Evolutionary conservation across 2,113 vertebrate species (phyloP).

Genomic region (Lophius piscatorius): DNA sequence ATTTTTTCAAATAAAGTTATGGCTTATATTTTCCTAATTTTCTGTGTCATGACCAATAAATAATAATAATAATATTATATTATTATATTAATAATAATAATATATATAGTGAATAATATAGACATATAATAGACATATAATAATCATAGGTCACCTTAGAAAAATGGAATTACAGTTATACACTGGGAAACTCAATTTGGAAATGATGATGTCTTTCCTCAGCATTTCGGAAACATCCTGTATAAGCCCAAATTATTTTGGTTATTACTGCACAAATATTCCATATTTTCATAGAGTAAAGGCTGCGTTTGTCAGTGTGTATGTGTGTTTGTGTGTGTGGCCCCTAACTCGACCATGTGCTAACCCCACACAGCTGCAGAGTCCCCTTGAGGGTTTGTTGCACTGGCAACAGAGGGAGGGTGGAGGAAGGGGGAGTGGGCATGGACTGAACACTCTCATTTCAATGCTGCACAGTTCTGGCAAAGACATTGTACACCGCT

Average conservation of each 20-base stretch:
- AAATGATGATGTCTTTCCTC: too few relatives aligned
- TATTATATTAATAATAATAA: too few relatives aligned
- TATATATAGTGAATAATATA: too few relatives aligned
- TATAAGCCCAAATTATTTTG: slow-evolving; percentile 34
- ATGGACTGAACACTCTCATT: slow-evolving; percentile 60
- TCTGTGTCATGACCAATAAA: too few relatives aligned
- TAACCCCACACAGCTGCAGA: slow-evolving; percentile 79
- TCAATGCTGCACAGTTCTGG: slow-evolving; percentile 69
- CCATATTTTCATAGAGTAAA: slow-evolving; percentile 58
- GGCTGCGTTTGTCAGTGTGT: slow-evolving; percentile 51
- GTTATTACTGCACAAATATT: slow-evolving; percentile 51
- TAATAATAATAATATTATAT: too few relatives aligned
- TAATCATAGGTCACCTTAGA: neutral
- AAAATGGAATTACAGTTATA: too few relatives aligned
- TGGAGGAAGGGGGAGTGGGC: slow-evolving; percentile 8
- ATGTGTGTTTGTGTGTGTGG: slow-evolving; percentile 70
- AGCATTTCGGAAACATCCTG: slow-evolving; percentile 3
- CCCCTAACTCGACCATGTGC: slow-evolving; percentile 79
- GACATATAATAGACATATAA: slow-evolving; percentile 2
- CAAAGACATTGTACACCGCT: slow-evolving; percentile 70
- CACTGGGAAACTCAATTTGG: too few relatives aligned
- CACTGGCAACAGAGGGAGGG: slow-evolving; percentile 72
- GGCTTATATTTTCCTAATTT: too few relatives aligned
- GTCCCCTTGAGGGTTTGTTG: slow-evolving; percentile 78
- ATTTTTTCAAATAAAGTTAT: too few relatives aligned